Conservation (phyloP, 1,140 invertebrate genomes). For the Lucilia cuprina region DNA sequence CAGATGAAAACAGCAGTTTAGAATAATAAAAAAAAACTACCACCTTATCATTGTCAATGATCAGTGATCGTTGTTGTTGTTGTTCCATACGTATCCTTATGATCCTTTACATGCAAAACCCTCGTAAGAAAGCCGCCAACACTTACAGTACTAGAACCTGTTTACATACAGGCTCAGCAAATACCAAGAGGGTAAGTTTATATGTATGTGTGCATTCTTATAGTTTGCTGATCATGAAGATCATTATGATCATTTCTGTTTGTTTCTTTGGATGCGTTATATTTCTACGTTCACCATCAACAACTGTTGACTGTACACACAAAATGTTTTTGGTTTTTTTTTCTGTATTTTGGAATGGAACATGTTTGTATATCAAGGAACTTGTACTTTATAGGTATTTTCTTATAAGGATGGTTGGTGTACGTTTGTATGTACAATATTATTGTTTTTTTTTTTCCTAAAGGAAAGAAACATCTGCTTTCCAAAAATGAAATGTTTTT, state of each 20-base stretch:
- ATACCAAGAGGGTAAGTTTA: background rate
- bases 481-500: background rate
- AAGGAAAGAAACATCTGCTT: background rate
- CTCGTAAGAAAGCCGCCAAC: background rate
- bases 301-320: background rate
- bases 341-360: background rate
- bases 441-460: background rate
- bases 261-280: background rate
- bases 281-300: background rate
- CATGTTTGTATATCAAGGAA: background rate
- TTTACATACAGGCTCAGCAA: background rate
- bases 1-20: background rate
- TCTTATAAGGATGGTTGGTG: constrained; percentile 1
- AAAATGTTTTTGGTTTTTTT: background rate
- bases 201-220: background rate
- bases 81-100: background rate
- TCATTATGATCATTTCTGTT: background rate
- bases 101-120: background rate
- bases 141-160: background rate
- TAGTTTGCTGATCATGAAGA: background rate
- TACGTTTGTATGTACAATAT: background rate
- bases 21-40: background rate
- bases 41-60: constrained; percentile 1
- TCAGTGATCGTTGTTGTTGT: background rate
- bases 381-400: background rate